Base-by-base conservation (phyloP, 1,140 invertebrate genomes). In the Leguminivora glycinivorella region DNA sequence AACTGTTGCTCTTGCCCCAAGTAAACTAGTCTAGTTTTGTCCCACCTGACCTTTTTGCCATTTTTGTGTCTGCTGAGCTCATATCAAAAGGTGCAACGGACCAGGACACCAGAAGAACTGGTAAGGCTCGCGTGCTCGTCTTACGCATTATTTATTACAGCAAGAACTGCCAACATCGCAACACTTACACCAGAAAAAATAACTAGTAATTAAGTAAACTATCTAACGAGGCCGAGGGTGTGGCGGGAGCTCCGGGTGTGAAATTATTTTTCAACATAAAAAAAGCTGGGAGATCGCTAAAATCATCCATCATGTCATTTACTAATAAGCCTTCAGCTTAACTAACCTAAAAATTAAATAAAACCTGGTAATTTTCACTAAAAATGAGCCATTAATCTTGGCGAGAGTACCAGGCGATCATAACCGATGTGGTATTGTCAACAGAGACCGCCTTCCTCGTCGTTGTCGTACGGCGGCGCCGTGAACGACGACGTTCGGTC, bases 401-500 rank as follows among this genome's bases (percentile, higher is more conserved):
- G 56, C 26, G 5, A 7, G 25, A 29, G 4, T 70, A 70, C 69
- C 56, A 70, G 56, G 69, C 56, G 56, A 63, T 14, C 69, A 70
- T 70, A 70, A 67, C 17, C 24, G 25, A 7, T 67, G 40, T 43
- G 69, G 47, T 70, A 43, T 87, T 79, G 80, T 90, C 95, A 94
- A 76, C 95, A 98, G 97, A 96, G 97, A 93, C 97, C 97, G 88
- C 97, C 97, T 75, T 98, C 97, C 75, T 98, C 97, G 85, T 98
- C 97, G 79, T 93, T 98, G 76, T 98, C 97, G 80, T 98, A 97
- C 92, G 96, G 96, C 76, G 96, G 96, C 77, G 95, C 96, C 84
- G 96, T 97, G 80, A 98, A 97, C 92, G 97, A 98, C 81, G 97
- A 98, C 90, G 97, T 96, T 68, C 94, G 97, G 84, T 98, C 97